Evolutionary conservation across 2,113 vertebrate genomes (phyloP).

Genomic region (Apistogramma diplotaenia): DNA sequence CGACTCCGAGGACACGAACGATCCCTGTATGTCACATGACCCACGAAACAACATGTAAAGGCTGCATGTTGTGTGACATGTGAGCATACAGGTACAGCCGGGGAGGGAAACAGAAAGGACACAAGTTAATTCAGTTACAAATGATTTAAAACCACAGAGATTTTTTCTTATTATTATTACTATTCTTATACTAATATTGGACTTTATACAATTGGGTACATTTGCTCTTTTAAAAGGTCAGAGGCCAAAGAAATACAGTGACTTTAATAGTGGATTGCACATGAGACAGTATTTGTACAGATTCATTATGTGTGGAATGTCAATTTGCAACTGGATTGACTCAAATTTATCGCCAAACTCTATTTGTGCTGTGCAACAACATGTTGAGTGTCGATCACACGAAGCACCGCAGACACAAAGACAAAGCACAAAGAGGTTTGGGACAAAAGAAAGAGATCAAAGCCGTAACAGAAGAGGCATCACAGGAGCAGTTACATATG

Average conservation of each 20-base stretch:
- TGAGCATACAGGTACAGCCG: constrained; percentile 55
- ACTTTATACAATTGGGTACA: neutral
- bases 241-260: neutral
- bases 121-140: constrained; percentile 49
- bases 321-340: constrained; percentile 61
- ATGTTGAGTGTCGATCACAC: constrained; percentile 41
- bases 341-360: constrained; percentile 25
- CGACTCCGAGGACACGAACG: constrained; percentile 10
- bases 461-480: constrained; percentile 6
- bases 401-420: constrained; percentile 57
- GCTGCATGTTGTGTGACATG: constrained; percentile 37
- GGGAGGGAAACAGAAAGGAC: constrained; percentile 15
- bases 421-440: constrained; percentile 59
- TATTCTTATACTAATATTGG: neutral
- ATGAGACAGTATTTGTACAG: neutral
- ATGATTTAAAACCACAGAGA: neutral
- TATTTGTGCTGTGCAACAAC: constrained; percentile 48
- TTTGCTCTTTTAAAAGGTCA: neutral
- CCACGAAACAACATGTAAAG: constrained; percentile 5
- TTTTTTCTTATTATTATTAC: neutral
- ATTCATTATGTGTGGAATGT: neutral
- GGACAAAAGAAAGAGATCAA: constrained; percentile 26
- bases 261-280: neutral
- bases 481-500: neutral
- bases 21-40: constrained; percentile 59